Evolutionary conservation across 64 coral and sea anemone species (phyloP).

Genomic region (Stichodactyla helianthus): DNA sequence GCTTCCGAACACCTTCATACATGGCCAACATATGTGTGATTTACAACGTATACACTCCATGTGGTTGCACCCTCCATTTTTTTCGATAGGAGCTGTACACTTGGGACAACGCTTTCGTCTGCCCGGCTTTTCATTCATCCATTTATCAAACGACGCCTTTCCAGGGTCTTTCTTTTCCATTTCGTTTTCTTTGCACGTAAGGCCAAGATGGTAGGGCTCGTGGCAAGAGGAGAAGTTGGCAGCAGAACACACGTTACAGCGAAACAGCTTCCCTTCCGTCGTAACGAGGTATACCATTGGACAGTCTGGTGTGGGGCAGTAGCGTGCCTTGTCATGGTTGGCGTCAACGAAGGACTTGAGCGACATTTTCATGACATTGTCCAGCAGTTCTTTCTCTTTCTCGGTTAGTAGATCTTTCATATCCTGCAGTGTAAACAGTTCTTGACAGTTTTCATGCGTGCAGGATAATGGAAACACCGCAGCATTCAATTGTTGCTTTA

Average conservation of each 20-base stretch:
- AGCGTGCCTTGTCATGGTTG: conserved; percentile 42
- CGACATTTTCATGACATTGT: conserved; percentile 30
- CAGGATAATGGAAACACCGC: conserved; percentile 60
- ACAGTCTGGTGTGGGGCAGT: conserved; percentile 77
- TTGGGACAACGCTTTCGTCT: conserved; percentile 59
- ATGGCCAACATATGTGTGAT: conserved; percentile 58
- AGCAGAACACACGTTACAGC: conserved; percentile 45
- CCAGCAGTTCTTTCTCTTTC: conserved; percentile 62
- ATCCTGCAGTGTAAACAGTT: conserved; percentile 45
- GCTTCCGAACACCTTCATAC: conserved; percentile 36
- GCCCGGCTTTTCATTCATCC: conserved; percentile 17
- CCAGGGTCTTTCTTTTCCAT: conserved; percentile 43
- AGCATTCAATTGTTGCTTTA: conserved; percentile 50
- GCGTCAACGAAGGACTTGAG: conserved; percentile 11
- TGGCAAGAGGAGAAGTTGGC: conserved; percentile 70
- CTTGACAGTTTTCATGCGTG: conserved; percentile 44
- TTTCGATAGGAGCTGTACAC: conserved; percentile 47
- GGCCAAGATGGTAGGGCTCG: conserved; percentile 50
- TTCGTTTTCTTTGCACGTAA: conserved; percentile 55
- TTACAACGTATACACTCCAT: conserved; percentile 54
- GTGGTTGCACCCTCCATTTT: conserved; percentile 63
- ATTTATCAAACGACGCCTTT: conserved; percentile 28
- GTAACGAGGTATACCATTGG: conserved; percentile 74
- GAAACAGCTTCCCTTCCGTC: conserved; percentile 35
- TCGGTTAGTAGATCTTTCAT: conserved; percentile 36